Evolutionary conservation across 2,113 vertebrate genomes (phyloP).

Genomic region (Motacilla alba): DNA sequence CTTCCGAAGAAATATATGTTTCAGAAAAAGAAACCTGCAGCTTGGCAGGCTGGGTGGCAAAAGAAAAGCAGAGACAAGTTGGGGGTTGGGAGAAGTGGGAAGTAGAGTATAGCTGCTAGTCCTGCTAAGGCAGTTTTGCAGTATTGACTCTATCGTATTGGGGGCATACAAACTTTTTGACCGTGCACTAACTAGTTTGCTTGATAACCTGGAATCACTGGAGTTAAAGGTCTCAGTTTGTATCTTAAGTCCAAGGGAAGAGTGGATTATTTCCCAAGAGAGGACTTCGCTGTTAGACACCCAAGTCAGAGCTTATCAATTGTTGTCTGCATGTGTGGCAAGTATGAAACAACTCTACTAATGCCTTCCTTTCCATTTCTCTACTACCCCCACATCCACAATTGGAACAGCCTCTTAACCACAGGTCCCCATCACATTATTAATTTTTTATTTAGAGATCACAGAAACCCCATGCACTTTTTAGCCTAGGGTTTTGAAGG

Average conservation of each 20-base stretch:
- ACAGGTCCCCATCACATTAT: fast-evolving
- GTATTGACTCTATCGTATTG: neutral
- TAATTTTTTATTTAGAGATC: neutral
- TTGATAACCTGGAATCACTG: neutral
- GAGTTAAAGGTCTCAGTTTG: neutral
- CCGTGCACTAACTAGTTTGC: neutral
- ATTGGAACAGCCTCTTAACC: neutral
- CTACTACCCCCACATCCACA: neutral
- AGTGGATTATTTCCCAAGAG: neutral
- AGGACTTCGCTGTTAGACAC: neutral
- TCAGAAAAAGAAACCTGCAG: slow-evolving; percentile 21
- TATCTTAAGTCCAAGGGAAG: neutral
- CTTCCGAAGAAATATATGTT: neutral
- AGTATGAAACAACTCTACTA: neutral
- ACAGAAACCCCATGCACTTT: neutral
- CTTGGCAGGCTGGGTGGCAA: neutral
- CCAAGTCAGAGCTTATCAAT: neutral
- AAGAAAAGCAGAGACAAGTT: neutral
- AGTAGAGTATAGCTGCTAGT: neutral
- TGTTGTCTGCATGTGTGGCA: neutral
- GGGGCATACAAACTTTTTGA: neutral
- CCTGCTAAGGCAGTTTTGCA: neutral
- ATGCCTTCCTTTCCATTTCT: neutral
- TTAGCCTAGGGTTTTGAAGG: neutral
- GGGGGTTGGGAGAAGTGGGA: neutral